These are phyloP conservation scores for Drosophila rufa DNA, from an alignment of 1,140 invertebrate genomes.

Conservation along the genomic window DNA sequence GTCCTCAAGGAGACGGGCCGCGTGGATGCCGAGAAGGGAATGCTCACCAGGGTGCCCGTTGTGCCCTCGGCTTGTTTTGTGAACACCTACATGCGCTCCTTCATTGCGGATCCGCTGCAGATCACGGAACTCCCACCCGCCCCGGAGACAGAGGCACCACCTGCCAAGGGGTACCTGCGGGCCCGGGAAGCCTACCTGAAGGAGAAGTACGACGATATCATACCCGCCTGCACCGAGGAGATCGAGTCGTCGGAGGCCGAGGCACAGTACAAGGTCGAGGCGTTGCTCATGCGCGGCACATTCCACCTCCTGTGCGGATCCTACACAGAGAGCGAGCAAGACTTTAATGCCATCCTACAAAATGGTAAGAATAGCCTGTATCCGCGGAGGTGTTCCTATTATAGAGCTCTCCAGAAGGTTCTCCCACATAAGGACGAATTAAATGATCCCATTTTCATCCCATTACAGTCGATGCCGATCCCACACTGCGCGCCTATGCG, in stretches of 20 bases:
- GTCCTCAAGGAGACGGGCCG: constrained; percentile 92
- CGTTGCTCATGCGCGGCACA: constrained; percentile 92
- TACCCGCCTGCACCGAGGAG: constrained; percentile 92
- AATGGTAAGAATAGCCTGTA: constrained; percentile 75
- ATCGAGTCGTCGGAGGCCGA: constrained; percentile 88
- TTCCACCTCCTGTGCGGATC: constrained; percentile 92
- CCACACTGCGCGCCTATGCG: constrained; percentile 92
- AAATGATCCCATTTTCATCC: background rate
- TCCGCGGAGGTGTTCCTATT: background rate
- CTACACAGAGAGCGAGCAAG: constrained; percentile 89
- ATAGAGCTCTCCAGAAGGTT: no score
- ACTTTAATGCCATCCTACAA: constrained; percentile 89
- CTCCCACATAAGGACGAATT: no score
- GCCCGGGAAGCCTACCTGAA: constrained; percentile 89
- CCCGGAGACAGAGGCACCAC: constrained; percentile 73
- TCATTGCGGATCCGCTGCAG: constrained; percentile 91
- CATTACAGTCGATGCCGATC: constrained; percentile 85
- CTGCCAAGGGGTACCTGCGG: constrained; percentile 87
- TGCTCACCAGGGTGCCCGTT: constrained; percentile 89
- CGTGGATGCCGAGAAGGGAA: constrained; percentile 89
- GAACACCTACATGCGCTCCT: constrained; percentile 94
- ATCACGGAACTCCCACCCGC: constrained; percentile 28
- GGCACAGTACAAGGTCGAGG: constrained; percentile 87
- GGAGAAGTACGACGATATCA: constrained; percentile 92
- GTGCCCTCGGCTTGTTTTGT: constrained; percentile 94